Evolutionary conservation across 2,797 vertebrate genomes (phyloP).

Genomic region (Triplophysa yarkandensis): DNA sequence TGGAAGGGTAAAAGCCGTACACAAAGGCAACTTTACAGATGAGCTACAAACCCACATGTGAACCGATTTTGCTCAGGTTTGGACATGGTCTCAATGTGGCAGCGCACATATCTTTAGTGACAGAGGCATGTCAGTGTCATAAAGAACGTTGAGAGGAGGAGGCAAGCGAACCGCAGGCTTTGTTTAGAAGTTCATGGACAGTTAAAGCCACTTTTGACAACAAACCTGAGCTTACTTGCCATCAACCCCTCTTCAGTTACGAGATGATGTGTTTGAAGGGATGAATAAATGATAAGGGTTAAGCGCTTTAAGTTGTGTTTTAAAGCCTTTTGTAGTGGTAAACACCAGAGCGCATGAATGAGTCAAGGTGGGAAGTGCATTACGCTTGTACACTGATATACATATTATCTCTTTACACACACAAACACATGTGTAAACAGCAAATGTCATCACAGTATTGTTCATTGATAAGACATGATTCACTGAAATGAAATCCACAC

Average conservation of each 20-base stretch:
- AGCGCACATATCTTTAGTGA: constrained; percentile 83
- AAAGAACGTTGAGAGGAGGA: constrained; percentile 73
- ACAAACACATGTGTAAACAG: background rate
- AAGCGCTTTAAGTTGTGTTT: constrained; percentile 84
- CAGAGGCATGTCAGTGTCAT: constrained; percentile 81
- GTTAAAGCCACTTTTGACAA: constrained; percentile 87
- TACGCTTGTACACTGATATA: constrained; percentile 10
- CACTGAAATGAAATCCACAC: background rate
- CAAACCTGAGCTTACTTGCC: constrained; percentile 79
- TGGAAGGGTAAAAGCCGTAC: too few species aligned
- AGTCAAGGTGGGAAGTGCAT: constrained; percentile 59
- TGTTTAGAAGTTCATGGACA: constrained; percentile 86
- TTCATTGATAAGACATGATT: background rate
- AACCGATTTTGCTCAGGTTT: constrained; percentile 80
- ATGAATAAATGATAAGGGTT: constrained; percentile 94
- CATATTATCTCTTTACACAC: background rate
- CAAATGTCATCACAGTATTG: background rate
- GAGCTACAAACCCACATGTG: constrained; percentile 75
- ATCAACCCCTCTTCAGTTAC: constrained; percentile 87
- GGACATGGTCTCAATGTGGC: constrained; percentile 83
- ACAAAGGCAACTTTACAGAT: constrained; percentile 62
- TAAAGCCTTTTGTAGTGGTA: constrained; percentile 78
- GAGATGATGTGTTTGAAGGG: constrained; percentile 82
- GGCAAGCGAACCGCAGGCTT: constrained; percentile 75
- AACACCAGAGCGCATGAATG: constrained; percentile 65